Percentiles rank a stretch among this genome's conserved stretches.
These are phyloP conservation scores for Metridium senile DNA, from an alignment of 92 coral and sea anemone species.

Conservation along the genomic window DNA sequence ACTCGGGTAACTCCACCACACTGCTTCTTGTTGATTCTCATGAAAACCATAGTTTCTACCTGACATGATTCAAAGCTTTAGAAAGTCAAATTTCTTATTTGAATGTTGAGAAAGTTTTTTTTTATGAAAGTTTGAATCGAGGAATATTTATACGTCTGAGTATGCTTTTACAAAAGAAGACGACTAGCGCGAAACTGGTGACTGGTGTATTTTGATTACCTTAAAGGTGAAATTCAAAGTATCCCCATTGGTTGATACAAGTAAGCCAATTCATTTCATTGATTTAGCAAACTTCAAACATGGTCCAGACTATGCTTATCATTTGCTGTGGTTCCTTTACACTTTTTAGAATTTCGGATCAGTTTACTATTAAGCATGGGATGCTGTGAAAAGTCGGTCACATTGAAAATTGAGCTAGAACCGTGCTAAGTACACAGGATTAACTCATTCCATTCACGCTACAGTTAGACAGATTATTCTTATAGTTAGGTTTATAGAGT, in stretches of 20 bases:
- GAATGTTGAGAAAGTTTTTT: too few relatives aligned
- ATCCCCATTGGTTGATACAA: conserved; percentile 12
- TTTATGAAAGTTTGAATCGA: too few relatives aligned
- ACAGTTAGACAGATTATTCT: too few relatives aligned
- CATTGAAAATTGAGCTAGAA: conserved; percentile 14
- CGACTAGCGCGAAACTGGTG: neutral
- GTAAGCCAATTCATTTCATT: conserved; percentile 5
- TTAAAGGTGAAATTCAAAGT: neutral
- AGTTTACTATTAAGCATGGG: conserved; percentile 31
- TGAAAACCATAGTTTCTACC: too few relatives aligned
- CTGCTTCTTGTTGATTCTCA: too few relatives aligned
- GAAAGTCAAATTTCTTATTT: too few relatives aligned
- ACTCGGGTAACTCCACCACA: too few relatives aligned
- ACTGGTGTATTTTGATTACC: neutral
- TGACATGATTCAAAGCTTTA: too few relatives aligned
- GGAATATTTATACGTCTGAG: neutral
- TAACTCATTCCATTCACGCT: too few relatives aligned
- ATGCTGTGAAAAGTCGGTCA: conserved; percentile 16
- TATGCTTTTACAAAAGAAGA: neutral
- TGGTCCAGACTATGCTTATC: neutral
- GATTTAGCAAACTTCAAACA: conserved; percentile 13
- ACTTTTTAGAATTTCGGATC: neutral
- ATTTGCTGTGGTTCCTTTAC: neutral
- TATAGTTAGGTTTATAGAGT: too few relatives aligned
- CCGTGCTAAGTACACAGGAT: conserved; percentile 23